Base-by-base conservation (phyloP, 2,888 invertebrate genomes). In the Caenorhabditis sp. region DNA sequence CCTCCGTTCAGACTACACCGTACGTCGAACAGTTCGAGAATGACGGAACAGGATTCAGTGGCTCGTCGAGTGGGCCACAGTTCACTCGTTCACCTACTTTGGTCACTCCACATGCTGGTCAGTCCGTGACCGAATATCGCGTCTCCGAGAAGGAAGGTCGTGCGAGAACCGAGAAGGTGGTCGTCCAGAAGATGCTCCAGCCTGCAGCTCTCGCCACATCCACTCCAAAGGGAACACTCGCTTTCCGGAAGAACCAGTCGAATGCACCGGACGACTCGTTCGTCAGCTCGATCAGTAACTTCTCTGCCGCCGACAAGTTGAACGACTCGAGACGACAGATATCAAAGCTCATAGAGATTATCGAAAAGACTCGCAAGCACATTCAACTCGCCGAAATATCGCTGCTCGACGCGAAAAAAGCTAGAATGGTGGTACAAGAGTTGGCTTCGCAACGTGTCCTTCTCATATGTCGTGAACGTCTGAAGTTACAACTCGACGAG, bases 231-330 rank as follows among this genome's bases (percentile, higher is more conserved):
- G 83, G 82, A 58, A 82, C 82, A 1, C 37, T 82, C 11, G 78
- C 68, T 2, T 61, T 44, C 32, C 37, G 78, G 24, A 72, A 32
- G 22, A 74, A 64, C 35, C 69, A 67, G 35, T 62, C 50, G 24
- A 56, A 61, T n/a, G 69, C 9, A 24, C 40, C 62, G n/a, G 84
- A 85, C 3, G 81, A 82, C 28, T 84, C 85, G 15, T 85, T 84
- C 22, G 82, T 85, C 37, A 85, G 85, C 50, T 80, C 82, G 3
- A 85, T 85, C 47, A 82, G 84, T 61, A 80, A 77, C 35, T 53
- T 84, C 64, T 80, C 83, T n/a, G 50, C 72, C 4, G 69, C 64
- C 11, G 85, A 83, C 22, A 84, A 81, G 47, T 37, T 74, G 9
- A 79, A 69, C 60, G 82, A 82, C 51, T 80, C 80, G 13, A 58